A percentile compares a stretch with the other conserved stretches of the same genome.
Conservation (phyloP, 1,140 invertebrate genomes). For the Drosophila takahashii region DNA sequence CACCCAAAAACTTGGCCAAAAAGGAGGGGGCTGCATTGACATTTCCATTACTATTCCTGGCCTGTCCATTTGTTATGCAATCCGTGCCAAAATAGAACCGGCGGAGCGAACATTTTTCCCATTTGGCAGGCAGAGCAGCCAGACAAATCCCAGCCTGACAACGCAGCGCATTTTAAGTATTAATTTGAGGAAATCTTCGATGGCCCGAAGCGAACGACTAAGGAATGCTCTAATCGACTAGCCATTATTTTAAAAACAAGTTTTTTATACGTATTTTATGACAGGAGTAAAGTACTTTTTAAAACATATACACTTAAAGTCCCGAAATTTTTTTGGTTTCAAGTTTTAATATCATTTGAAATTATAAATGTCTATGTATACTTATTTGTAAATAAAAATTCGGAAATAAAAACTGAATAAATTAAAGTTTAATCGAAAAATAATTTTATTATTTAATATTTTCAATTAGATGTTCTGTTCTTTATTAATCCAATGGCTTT, state of each 20-base stretch:
- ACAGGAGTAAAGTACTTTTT: no score
- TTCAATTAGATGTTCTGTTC: no score
- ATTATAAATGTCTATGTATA: no score
- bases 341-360: no score
- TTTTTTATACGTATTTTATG: no score
- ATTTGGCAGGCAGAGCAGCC: slow-evolving; percentile 63
- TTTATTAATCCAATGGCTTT: no score
- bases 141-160: slow-evolving; percentile 76
- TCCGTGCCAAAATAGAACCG: slow-evolving; percentile 63
- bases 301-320: no score
- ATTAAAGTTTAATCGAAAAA: no score
- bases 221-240: slow-evolving; percentile 20
- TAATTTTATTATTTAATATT: no score
- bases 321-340: no score
- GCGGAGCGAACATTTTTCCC: slow-evolving; percentile 66
- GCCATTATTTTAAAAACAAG: background rate
- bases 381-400: no score
- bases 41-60: slow-evolving; percentile 9
- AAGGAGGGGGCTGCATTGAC: background rate
- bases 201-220: slow-evolving; percentile 8
- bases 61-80: slow-evolving; percentile 62
- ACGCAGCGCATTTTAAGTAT: slow-evolving; percentile 76
- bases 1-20: background rate
- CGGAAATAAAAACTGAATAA: no score
- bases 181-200: slow-evolving; percentile 57